phyloP scores from a whole-genome alignment of 2,113 vertebrate genomes.

The Nasalis larvatus region DNA sequence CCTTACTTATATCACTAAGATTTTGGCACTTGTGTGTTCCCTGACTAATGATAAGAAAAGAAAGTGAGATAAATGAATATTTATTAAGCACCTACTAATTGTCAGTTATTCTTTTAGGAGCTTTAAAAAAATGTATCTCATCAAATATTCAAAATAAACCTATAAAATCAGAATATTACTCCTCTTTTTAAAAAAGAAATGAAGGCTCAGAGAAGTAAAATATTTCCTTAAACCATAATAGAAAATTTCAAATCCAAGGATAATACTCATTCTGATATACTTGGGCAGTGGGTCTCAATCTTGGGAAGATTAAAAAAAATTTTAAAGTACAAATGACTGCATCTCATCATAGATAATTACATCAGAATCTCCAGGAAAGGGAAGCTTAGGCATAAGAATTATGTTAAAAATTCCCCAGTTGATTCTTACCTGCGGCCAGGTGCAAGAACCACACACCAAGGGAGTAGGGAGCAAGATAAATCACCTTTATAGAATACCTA shows the following conservation, averaged over 20 bases:
- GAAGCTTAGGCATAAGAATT: not conserved
- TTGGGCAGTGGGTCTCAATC: not conserved
- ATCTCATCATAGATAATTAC: not conserved
- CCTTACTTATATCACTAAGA: constrained; percentile 5
- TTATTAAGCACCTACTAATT: not conserved
- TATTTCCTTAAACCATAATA: not conserved
- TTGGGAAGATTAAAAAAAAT: not conserved
- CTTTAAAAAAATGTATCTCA: constrained; percentile 1
- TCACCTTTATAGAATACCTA: not conserved
- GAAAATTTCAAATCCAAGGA: not conserved
- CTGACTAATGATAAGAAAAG: not conserved
- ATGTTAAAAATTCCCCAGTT: not conserved
- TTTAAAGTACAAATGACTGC: not conserved
- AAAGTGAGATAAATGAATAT: not conserved
- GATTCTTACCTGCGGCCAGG: not conserved
- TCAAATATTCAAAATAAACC: not conserved
- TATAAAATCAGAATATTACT: not conserved
- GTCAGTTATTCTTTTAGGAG: not conserved
- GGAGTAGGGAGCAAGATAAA: not conserved
- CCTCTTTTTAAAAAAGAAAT: not conserved
- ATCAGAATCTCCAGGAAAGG: not conserved
- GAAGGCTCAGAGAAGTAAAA: not conserved
- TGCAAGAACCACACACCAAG: not conserved
- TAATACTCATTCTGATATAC: not conserved
- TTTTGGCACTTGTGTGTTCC: not conserved